phyloP scores from a whole-genome alignment of 2,113 vertebrate genomes.

The Oreochromis spilurus region DNA sequence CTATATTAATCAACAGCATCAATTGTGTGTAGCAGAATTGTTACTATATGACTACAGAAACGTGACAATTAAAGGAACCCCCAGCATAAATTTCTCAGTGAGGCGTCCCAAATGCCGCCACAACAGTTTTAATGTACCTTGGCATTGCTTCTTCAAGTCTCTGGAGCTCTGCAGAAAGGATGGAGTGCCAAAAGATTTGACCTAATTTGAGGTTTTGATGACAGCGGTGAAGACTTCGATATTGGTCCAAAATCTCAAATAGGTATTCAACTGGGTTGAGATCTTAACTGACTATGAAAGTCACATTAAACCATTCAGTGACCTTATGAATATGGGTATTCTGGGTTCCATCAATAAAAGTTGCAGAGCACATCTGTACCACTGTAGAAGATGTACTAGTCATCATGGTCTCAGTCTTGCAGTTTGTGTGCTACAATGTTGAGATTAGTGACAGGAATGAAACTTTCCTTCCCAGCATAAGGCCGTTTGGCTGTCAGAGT shows the following conservation, averaged over 20 bases:
- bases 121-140: background rate
- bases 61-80: background rate
- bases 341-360: background rate
- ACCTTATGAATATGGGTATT: background rate
- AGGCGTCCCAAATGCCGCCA: rapidly evolving
- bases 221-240: background rate
- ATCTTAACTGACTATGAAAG: background rate
- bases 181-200: background rate
- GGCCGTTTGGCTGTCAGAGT: background rate
- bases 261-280: background rate
- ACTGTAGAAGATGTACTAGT: background rate
- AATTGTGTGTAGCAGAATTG: background rate
- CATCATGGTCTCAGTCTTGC: background rate
- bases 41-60: background rate
- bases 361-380: background rate
- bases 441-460: background rate
- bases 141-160: background rate
- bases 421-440: background rate
- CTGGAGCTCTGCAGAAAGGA: background rate
- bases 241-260: background rate
- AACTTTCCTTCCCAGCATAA: constrained; percentile 13
- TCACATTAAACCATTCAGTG: background rate
- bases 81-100: background rate
- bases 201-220: background rate
- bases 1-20: background rate